These are phyloP conservation scores for Benthosema pterotum DNA, from an alignment of 2,797 vertebrate species.

Conservation along the genomic window DNA sequence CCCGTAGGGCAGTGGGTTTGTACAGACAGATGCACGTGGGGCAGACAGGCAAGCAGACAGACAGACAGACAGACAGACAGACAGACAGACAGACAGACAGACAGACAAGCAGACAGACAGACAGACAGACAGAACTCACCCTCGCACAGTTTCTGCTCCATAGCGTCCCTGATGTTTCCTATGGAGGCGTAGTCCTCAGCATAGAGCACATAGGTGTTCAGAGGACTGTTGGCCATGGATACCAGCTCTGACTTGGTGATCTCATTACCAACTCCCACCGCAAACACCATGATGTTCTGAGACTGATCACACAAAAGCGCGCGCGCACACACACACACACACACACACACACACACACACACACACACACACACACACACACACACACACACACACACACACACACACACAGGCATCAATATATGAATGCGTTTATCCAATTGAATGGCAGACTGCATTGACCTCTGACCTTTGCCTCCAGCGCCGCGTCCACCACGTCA, in stretches of 20 bases:
- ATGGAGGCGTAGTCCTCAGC: constrained; percentile 72
- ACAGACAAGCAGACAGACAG: not conserved
- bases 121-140: constrained; percentile 47
- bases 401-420: too few relatives aligned
- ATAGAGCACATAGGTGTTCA: constrained; percentile 71
- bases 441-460: too few relatives aligned
- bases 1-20: too few relatives aligned
- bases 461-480: constrained; percentile 52
- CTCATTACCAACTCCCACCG: constrained; percentile 72
- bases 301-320: constrained; percentile 9
- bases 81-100: constrained; percentile 8
- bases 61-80: not conserved
- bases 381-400: too few relatives aligned
- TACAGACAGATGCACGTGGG: not conserved
- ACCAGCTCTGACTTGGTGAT: constrained; percentile 67
- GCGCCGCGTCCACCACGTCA: constrained; percentile 66
- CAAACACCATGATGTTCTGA: constrained; percentile 68
- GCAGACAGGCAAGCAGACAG: not conserved
- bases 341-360: too few relatives aligned
- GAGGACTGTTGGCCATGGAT: constrained; percentile 66
- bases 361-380: too few relatives aligned
- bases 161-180: constrained; percentile 64
- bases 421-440: too few relatives aligned
- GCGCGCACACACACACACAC: too few relatives aligned
- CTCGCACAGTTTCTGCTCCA: constrained; percentile 75